Evolutionary conservation across 2,113 vertebrate genomes (phyloP), one percentile per base, ranked within the genome.

Genomic region (Calidris pygmaea): DNA sequence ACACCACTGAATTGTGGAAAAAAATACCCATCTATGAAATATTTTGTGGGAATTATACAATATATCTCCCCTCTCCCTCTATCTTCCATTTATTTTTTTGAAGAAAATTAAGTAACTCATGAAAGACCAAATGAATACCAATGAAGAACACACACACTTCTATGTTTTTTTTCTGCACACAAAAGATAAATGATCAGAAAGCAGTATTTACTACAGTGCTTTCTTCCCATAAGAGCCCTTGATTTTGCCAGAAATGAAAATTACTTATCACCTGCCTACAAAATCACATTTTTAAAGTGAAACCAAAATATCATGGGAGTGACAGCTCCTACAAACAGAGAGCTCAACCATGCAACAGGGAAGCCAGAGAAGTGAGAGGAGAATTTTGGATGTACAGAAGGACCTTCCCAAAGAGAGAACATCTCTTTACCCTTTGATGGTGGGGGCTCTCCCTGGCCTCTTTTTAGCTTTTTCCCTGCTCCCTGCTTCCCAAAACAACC

Each of bases 211-310:
- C 37, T 45, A 26, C 2, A 17, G 18, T 22, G 19, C 24, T 85
- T 93, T 87, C 67, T 89, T 93, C 87, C 48, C 19, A 18, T 27
- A 70, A 95, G 70, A 88, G 63, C 43, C n/a, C 85, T 96, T 86
- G 74, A 87, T 95, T 96, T 87, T 93, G 12, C 62, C 74, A 95
- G 87, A 95, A 89, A 86, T 53, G 21, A 93, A 96, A 95, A 97
- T 82, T 72, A 75, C 26, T 81, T 90, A 87, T 66, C 15, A 71
- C 43, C 34, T 81, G 48, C 68, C 48, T 72, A 35, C 21, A 86
- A 95, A 89, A 81, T 52, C 27, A 63, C 3, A 15, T 47, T 78
- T 78, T 91, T 60, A 16, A 68, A 7, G 1, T 50, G 27, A 85
- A 66, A 75, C 10, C 8, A 90, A 80, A 91, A 56, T 29, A 67